phyloP scores from a whole-genome alignment of 2,888 invertebrate species.

The Lagria hirta region DNA sequence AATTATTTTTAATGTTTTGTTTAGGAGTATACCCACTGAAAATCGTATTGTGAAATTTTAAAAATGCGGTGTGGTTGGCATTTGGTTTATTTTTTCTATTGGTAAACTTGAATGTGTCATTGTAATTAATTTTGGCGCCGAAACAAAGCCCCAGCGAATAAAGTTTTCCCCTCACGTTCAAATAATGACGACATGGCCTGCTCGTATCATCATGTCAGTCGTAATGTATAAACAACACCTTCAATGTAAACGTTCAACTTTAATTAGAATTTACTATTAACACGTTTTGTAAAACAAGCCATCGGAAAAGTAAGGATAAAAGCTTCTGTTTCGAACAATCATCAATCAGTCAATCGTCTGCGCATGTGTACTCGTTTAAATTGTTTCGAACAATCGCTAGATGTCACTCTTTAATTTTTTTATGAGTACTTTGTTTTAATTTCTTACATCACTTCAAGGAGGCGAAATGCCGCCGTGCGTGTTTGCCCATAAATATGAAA shows the following conservation, averaged over 20 bases:
- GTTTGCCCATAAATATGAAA: constrained; percentile 41
- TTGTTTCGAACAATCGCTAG: constrained; percentile 44
- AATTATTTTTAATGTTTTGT: no score
- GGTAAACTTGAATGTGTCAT: no score
- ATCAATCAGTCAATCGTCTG: constrained; percentile 44
- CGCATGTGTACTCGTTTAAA: constrained; percentile 36
- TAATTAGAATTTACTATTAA: constrained; percentile 53
- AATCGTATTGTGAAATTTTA: no score
- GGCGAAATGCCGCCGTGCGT: constrained; percentile 29
- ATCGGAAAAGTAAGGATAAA: constrained; percentile 32
- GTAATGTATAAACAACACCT: constrained; percentile 51
- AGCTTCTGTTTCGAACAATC: constrained; percentile 36
- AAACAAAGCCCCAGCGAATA: constrained; percentile 3
- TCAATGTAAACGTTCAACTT: constrained; percentile 48
- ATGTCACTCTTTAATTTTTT: constrained; percentile 43
- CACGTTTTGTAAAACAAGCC: constrained; percentile 46
- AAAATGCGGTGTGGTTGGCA: no score
- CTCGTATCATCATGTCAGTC: constrained; percentile 45
- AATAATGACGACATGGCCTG: constrained; percentile 41
- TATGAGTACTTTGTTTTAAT: constrained; percentile 41
- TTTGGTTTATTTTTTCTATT: no score
- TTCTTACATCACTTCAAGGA: constrained; percentile 45
- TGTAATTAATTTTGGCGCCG: no score
- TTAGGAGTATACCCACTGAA: no score
- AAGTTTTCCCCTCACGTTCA: constrained; percentile 21